Evolutionary conservation across 1,140 invertebrate species (phyloP).

Genomic region (Mycetomoellerius zeteki): DNA sequence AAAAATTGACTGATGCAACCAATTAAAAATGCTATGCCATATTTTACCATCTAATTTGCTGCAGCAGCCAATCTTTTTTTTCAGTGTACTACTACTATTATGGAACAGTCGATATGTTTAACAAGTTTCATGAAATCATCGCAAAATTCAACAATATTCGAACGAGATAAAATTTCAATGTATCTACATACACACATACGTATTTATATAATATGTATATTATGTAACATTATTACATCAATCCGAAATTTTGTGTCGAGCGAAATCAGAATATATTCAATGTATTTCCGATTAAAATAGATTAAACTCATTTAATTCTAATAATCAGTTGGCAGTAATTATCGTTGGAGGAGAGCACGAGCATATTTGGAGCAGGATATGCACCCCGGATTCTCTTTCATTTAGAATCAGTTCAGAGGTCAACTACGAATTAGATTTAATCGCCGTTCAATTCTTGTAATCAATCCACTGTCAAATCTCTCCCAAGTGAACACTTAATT

Average conservation of each 20-base stretch:
- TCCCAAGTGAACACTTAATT: conserved; percentile 48
- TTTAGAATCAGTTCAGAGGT: conserved; percentile 29
- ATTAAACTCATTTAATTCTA: conserved; percentile 50
- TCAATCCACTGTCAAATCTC: conserved; percentile 33
- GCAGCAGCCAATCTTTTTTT: too few species aligned
- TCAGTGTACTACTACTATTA: background rate
- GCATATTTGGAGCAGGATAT: conserved; percentile 9
- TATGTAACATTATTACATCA: conserved; percentile 28
- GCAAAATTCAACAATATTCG: conserved; percentile 14
- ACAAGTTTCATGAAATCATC: conserved; percentile 12
- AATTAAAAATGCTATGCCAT: too few species aligned
- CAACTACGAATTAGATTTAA: conserved; percentile 28
- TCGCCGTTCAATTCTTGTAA: conserved; percentile 51
- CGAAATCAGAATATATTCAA: conserved; percentile 40
- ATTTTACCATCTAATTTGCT: too few species aligned
- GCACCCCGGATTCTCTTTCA: conserved; percentile 32
- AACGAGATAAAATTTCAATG: conserved; percentile 29
- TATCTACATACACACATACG: background rate
- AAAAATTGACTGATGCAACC: too few species aligned
- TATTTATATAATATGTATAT: conserved; percentile 3
- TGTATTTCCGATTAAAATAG: conserved; percentile 39
- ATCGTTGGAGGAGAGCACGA: background rate
- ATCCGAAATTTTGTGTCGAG: conserved; percentile 23
- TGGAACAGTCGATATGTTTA: background rate
- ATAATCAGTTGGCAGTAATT: conserved; percentile 47